These are phyloP conservation scores for Zosterops lateralis DNA, from an alignment of 2,113 vertebrate genomes.

Conservation along the genomic window DNA sequence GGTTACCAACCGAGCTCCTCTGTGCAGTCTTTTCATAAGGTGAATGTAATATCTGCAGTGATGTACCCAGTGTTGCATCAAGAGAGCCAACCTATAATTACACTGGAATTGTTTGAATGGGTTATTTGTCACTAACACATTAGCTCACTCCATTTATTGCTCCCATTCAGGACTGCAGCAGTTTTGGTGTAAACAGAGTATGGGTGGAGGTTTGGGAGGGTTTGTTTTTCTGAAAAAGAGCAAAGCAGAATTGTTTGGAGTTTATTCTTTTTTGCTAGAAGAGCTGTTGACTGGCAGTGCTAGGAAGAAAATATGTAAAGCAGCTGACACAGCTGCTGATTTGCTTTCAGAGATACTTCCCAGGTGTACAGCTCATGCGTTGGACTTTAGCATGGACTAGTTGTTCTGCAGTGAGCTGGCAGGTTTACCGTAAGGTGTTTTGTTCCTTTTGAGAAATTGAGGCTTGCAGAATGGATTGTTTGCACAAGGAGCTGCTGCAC, in stretches of 20 bases:
- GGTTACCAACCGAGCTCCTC: slow-evolving; percentile 22
- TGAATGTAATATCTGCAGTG: slow-evolving; percentile 42
- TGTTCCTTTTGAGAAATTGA: background rate
- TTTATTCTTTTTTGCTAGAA: background rate
- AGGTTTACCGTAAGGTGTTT: background rate
- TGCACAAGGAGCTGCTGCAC: background rate
- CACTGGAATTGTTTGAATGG: background rate
- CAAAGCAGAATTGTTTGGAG: background rate
- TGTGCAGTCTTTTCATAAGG: slow-evolving; percentile 35
- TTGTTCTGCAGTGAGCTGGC: slow-evolving; percentile 16
- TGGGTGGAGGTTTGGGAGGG: background rate
- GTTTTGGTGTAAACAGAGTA: background rate
- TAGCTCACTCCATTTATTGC: slow-evolving; percentile 31
- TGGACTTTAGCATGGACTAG: slow-evolving; percentile 39
- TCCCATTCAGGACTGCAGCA: background rate
- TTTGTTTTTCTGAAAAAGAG: background rate
- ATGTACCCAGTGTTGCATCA: slow-evolving; percentile 54
- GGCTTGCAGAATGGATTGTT: background rate
- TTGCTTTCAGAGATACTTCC: background rate
- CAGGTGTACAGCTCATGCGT: background rate
- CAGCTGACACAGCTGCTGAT: background rate
- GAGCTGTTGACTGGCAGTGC: background rate
- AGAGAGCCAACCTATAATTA: slow-evolving; percentile 59
- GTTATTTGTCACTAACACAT: slow-evolving; percentile 28
- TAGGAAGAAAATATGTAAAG: background rate